Evolutionary conservation across 2,113 vertebrate species (phyloP), one percentile per base, ranked within the genome.

Genomic region (Siniperca chuatsi): DNA sequence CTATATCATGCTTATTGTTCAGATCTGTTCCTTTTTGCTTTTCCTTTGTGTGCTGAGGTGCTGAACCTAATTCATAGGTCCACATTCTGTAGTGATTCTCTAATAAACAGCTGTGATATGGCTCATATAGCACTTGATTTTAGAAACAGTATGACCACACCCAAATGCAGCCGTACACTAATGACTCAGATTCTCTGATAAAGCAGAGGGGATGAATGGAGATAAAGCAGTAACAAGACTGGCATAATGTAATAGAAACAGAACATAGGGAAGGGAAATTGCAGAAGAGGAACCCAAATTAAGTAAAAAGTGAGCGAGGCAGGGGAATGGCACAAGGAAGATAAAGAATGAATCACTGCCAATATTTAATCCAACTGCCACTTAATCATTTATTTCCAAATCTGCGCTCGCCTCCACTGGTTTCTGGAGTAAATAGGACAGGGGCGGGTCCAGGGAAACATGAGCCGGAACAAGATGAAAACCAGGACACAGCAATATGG

Each of bases 321-420:
- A 48, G n/a, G 50, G 9, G 62, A 70, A 64, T n/a, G 23, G 4
- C 18, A 29, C 46, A 8, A 1, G 13, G 33, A 42, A 35, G 8
- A 79, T 33, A 58, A 69, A 55, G 20, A 71, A 16, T 20, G 68
- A 87, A 78, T 85, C 44, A 50, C 61, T 81, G 50, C 29, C 12
- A 61, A 52, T 72, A 75, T 80, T 85, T 86, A 90, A 92, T 92
- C 87, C 85, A 89, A 83, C 64, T 77, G 70, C 42, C 42, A 76
- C 74, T 91, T 84, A 87, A 92, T 93, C 54, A 92, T 93, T 93
- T 81, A 91, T 92, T 92, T 89, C 70, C 77, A 91, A 94, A 93
- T 92, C 80, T 92, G 84, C 0, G 21, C 67, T 87, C 6, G 65
- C 64, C 60, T 74, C 73, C 69, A 60, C 68, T 86, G 55, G 55